phyloP scores from a whole-genome alignment of 2,888 invertebrate genomes.

The Brassicogethes aeneus region DNA sequence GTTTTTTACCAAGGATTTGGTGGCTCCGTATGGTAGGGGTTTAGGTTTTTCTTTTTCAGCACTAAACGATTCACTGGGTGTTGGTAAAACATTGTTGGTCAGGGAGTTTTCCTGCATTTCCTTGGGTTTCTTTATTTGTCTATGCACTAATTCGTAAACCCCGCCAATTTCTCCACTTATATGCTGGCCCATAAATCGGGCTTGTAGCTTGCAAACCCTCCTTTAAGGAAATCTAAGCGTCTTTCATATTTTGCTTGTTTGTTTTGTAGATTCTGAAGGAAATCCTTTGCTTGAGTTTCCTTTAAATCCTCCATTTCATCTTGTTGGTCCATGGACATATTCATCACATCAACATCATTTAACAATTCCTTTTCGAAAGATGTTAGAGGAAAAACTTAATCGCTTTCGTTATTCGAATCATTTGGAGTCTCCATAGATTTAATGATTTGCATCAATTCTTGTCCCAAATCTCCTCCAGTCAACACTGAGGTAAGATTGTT shows the following conservation, averaged over 20 bases:
- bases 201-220: slow-evolving; percentile 67
- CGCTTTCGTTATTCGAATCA: slow-evolving; percentile 25
- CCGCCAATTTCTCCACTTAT: slow-evolving; percentile 70
- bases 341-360: slow-evolving; percentile 46
- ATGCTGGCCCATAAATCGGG: slow-evolving; percentile 65
- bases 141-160: slow-evolving; percentile 65
- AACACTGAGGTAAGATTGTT: slow-evolving; percentile 44
- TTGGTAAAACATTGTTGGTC: slow-evolving; percentile 7
- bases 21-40: slow-evolving; percentile 44
- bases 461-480: slow-evolving; percentile 43
- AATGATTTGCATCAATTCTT: slow-evolving; percentile 64
- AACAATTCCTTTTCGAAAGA: slow-evolving; percentile 37
- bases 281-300: slow-evolving; percentile 43
- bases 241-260: slow-evolving; percentile 56
- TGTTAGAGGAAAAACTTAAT: too few species aligned
- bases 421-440: slow-evolving; percentile 57
- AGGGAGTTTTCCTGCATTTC: slow-evolving; percentile 14
- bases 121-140: slow-evolving; percentile 36
- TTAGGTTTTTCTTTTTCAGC: slow-evolving; percentile 31
- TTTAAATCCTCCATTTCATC: slow-evolving; percentile 40
- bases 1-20: slow-evolving; percentile 49
- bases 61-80: slow-evolving; percentile 8
- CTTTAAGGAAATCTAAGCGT: slow-evolving; percentile 64
- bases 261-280: slow-evolving; percentile 44
- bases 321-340: slow-evolving; percentile 39